A percentile compares a stretch with the other conserved stretches of the same genome.
Conservation (phyloP, 2,888 invertebrate species). For the Archaeoteleia sp. region DNA sequence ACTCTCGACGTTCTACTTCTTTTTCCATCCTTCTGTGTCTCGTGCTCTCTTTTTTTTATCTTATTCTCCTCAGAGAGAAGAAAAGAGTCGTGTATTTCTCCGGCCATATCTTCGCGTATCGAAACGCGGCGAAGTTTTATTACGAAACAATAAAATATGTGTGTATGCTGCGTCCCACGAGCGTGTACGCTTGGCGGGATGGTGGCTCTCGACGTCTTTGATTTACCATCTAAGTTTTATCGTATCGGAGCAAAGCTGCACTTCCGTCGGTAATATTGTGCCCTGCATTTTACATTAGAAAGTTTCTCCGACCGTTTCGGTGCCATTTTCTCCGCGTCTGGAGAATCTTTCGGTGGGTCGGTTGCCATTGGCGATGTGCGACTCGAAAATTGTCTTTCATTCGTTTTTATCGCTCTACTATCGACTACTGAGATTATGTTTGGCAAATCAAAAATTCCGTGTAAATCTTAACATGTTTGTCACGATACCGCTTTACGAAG, state of each 20-base stretch:
- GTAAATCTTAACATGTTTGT: too few relatives aligned
- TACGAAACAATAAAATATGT: slow-evolving; percentile 67
- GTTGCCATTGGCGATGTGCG: slow-evolving; percentile 43
- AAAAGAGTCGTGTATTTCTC: slow-evolving; percentile 37
- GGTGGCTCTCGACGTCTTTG: slow-evolving; percentile 59
- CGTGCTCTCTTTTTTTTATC: too few relatives aligned
- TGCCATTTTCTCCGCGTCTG: slow-evolving; percentile 36
- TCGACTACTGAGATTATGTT: slow-evolving; percentile 20
- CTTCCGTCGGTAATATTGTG: slow-evolving; percentile 64
- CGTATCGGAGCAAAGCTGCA: slow-evolving; percentile 57
- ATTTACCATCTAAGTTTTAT: slow-evolving; percentile 72
- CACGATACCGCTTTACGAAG: too few relatives aligned
- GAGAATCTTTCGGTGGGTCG: slow-evolving; percentile 31
- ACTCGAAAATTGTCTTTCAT: slow-evolving; percentile 51
- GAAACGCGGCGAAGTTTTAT: slow-evolving; percentile 68
- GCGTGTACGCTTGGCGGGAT: slow-evolving; percentile 27
- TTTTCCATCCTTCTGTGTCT: slow-evolving; percentile 9
- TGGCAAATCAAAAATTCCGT: slow-evolving; percentile 45
- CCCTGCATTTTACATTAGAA: slow-evolving; percentile 70
- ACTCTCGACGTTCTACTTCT: slow-evolving; percentile 15
- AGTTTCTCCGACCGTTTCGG: slow-evolving; percentile 61
- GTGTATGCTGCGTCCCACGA: slow-evolving; percentile 54
- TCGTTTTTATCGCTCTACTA: slow-evolving; percentile 46
- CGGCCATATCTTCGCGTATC: slow-evolving; percentile 52
- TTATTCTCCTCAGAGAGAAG: slow-evolving; percentile 37